These are phyloP conservation scores for Amazona ochrocephala DNA, from an alignment of 2,797 vertebrate genomes.

Conservation along the genomic window DNA sequence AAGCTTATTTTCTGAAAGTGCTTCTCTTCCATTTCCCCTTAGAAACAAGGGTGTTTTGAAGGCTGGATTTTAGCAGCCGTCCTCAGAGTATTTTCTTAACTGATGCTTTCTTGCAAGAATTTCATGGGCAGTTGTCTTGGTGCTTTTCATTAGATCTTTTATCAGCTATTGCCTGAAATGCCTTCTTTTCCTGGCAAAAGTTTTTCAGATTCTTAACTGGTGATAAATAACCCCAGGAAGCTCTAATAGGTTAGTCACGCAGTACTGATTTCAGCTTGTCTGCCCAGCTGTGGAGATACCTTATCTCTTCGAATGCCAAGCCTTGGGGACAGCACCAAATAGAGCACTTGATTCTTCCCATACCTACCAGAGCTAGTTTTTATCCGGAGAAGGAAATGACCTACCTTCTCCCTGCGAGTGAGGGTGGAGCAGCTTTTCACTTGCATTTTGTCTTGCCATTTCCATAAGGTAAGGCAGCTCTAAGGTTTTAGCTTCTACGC, in stretches of 20 bases:
- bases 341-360: slow-evolving; percentile 1
- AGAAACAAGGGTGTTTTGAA: neutral
- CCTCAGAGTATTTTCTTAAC: slow-evolving; percentile 39
- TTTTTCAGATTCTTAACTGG: slow-evolving; percentile 36
- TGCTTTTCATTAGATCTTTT: slow-evolving; percentile 48
- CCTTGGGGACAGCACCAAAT: neutral
- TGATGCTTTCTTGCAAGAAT: slow-evolving; percentile 42
- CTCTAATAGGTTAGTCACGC: slow-evolving; percentile 41
- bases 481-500: neutral
- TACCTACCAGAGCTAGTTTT: neutral
- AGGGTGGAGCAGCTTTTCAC: neutral
- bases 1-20: slow-evolving; percentile 11
- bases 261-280: slow-evolving; percentile 14
- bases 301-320: slow-evolving; percentile 38
- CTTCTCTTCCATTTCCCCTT: neutral
- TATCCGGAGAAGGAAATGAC: neutral
- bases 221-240: slow-evolving; percentile 28
- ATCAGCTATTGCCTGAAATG: slow-evolving; percentile 40
- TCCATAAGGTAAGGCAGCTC: neutral
- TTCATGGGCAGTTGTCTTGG: neutral
- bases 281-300: slow-evolving; percentile 21
- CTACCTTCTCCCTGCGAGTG: neutral
- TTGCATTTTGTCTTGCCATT: neutral
- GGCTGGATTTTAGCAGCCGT: slow-evolving; percentile 7
- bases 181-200: slow-evolving; percentile 54